Evolutionary conservation across 2,797 vertebrate species (phyloP).

Genomic region (Allobates femoralis): DNA sequence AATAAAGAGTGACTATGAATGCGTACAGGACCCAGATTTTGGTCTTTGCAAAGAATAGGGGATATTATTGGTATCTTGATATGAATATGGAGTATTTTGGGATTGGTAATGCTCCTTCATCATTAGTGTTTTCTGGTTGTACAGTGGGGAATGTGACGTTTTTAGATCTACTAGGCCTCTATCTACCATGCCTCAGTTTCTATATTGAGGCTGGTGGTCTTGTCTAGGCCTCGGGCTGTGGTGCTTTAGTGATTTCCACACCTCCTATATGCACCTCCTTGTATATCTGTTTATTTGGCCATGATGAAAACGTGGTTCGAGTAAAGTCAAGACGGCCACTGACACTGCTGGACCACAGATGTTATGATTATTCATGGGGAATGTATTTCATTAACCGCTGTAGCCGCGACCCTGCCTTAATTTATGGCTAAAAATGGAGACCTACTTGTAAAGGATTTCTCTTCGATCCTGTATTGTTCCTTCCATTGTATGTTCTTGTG

Average conservation of each 20-base stretch:
- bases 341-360: slow-evolving; percentile 8
- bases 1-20: too few relatives aligned
- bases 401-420: not conserved
- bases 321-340: not conserved
- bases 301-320: not conserved
- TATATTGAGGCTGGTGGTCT: too few relatives aligned
- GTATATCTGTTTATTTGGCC: not conserved
- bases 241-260: not conserved
- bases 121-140: too few relatives aligned
- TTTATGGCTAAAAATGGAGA: slow-evolving; percentile 9
- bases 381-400: slow-evolving; percentile 29
- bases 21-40: too few relatives aligned
- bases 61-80: too few relatives aligned
- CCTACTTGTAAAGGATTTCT: not conserved
- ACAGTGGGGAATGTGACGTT: too few relatives aligned
- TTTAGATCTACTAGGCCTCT: too few relatives aligned
- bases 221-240: too few relatives aligned
- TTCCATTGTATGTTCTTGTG: not conserved
- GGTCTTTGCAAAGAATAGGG: too few relatives aligned
- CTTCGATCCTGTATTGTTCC: not conserved
- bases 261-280: not conserved
- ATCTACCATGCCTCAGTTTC: too few relatives aligned
- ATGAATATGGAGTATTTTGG: too few relatives aligned
- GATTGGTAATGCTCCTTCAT: too few relatives aligned
- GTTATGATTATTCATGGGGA: slow-evolving; percentile 18